These are phyloP conservation scores for Erannis defoliaria DNA, from an alignment of 2,888 invertebrate species.

Conservation along the genomic window DNA sequence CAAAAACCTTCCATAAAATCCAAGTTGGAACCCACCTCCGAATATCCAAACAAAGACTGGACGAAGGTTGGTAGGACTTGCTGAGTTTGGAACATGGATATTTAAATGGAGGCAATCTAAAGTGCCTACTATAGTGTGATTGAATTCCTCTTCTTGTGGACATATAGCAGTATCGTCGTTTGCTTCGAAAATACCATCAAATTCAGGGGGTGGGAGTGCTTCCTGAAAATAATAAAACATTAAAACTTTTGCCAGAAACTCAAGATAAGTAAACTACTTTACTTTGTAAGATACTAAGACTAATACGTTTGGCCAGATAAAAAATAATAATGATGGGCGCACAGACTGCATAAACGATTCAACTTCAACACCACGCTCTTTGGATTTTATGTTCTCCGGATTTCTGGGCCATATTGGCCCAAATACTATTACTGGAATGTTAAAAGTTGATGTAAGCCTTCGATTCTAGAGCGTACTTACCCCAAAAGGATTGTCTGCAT, in stretches of 20 bases:
- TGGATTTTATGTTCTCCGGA: no score
- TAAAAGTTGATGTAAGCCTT: not conserved
- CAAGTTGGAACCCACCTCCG: slow-evolving; percentile 61
- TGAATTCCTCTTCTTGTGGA: slow-evolving; percentile 53
- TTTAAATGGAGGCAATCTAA: slow-evolving; percentile 56
- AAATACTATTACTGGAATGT: no score
- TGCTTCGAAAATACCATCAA: slow-evolving; percentile 52
- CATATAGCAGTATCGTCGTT: slow-evolving; percentile 55
- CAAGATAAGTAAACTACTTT: no score
- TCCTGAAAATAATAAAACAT: slow-evolving; percentile 27
- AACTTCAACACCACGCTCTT: no score
- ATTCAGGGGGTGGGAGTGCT: slow-evolving; percentile 40
- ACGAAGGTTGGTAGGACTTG: slow-evolving; percentile 47
- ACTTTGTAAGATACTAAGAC: no score
- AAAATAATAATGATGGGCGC: no score
- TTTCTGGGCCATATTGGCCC: no score
- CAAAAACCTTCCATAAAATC: slow-evolving; percentile 47
- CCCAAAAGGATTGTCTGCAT: slow-evolving; percentile 56
- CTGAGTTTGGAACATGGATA: slow-evolving; percentile 77
- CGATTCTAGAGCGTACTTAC: slow-evolving; percentile 45
- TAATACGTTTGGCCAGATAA: no score
- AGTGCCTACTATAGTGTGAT: slow-evolving; percentile 44
- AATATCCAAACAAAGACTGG: slow-evolving; percentile 68
- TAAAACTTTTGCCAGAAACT: no score
- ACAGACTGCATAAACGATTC: no score